Evolutionary conservation across 2,113 vertebrate species (phyloP).

Genomic region (Pomatostomus ruficeps): DNA sequence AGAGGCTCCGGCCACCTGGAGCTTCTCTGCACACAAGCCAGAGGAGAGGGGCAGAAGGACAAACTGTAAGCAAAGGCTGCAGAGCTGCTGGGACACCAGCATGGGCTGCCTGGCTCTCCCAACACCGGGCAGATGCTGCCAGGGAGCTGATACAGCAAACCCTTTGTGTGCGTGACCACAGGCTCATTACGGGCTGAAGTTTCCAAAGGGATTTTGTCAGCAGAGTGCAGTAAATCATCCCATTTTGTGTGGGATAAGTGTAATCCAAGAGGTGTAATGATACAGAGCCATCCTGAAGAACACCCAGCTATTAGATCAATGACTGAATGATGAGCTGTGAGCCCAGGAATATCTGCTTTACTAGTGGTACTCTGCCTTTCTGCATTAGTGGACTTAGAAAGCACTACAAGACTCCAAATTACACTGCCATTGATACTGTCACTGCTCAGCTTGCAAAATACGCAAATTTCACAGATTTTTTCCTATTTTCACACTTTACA

Average conservation of each 20-base stretch:
- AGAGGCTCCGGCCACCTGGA: not conserved
- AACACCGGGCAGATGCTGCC: rapidly evolving
- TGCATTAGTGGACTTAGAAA: not conserved
- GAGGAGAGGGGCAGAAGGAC: not conserved
- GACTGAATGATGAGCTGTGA: not conserved
- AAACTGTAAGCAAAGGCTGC: not conserved
- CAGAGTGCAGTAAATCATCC: not conserved
- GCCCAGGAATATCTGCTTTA: not conserved
- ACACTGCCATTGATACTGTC: not conserved
- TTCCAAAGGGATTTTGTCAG: not conserved
- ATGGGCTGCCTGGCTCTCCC: not conserved
- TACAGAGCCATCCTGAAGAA: not conserved
- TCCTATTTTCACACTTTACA: not conserved
- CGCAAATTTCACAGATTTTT: not conserved
- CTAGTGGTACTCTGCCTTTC: not conserved
- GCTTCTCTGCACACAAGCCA: not conserved
- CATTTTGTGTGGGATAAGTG: not conserved
- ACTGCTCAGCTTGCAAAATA: not conserved
- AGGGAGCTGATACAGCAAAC: not conserved
- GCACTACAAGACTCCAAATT: not conserved
- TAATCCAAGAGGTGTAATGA: not conserved
- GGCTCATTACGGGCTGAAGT: not conserved
- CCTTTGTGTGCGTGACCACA: rapidly evolving
- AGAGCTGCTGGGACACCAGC: not conserved
- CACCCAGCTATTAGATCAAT: not conserved